phyloP scores from a whole-genome alignment of 2,113 vertebrate species.

The Pyxicephalus adspersus region DNA sequence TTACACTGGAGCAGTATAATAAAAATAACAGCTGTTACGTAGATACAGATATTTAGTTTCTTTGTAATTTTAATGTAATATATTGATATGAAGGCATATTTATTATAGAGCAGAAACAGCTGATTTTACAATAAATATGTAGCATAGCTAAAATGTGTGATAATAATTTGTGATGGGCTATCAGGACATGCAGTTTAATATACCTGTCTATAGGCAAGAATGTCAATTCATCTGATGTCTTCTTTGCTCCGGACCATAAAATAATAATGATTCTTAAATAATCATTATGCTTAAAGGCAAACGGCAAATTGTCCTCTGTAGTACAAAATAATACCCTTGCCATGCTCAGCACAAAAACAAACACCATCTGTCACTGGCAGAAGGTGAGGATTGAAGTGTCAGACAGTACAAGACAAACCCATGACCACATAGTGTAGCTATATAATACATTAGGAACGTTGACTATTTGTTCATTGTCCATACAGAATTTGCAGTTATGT shows the following conservation, averaged over 20 bases:
- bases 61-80: too few relatives aligned
- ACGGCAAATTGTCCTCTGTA: not conserved
- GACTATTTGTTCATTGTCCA: too few relatives aligned
- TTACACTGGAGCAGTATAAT: not conserved
- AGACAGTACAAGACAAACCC: conserved; percentile 17
- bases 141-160: not conserved
- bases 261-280: conserved; percentile 18
- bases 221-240: not conserved
- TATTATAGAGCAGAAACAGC: not conserved
- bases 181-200: not conserved
- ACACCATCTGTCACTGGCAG: conserved; percentile 40
- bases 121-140: not conserved
- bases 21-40: too few relatives aligned
- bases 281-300: not conserved
- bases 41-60: too few relatives aligned
- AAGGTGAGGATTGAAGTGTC: not conserved
- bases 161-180: not conserved
- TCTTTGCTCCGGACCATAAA: not conserved
- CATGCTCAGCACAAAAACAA: conserved; percentile 15
- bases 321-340: conserved; percentile 16
- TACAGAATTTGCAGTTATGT: too few relatives aligned
- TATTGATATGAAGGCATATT: too few relatives aligned
- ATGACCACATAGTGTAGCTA: conserved; percentile 23
- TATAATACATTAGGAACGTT: not conserved
- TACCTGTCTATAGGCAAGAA: not conserved